Percentiles rank a stretch among this genome's conserved stretches.
phyloP scores from a whole-genome alignment of 2,113 vertebrate species.

The Otus sunia region DNA sequence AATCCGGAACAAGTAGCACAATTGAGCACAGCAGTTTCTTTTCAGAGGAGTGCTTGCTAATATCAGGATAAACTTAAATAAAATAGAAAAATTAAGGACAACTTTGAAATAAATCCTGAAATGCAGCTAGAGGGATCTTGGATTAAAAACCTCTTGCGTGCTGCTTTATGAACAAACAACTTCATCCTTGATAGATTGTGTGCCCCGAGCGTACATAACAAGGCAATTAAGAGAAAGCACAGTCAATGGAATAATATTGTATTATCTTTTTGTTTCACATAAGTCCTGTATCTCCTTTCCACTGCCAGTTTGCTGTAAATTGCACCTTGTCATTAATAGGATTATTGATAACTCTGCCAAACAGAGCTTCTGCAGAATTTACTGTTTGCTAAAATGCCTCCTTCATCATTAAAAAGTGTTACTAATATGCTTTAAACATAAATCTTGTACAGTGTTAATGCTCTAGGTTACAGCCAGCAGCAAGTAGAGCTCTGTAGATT shows the following conservation, averaged over 20 bases:
- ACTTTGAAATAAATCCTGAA: slow-evolving; percentile 51
- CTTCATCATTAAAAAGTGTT: background rate
- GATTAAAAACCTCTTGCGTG: slow-evolving; percentile 49
- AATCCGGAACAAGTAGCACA: background rate
- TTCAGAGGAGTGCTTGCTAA: background rate
- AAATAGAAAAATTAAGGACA: slow-evolving; percentile 28
- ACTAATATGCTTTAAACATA: slow-evolving; percentile 28
- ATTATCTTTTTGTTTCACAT: slow-evolving; percentile 59
- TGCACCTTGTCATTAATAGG: slow-evolving; percentile 61
- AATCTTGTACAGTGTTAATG: background rate
- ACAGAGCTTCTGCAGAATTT: slow-evolving; percentile 23
- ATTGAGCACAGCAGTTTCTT: slow-evolving; percentile 7
- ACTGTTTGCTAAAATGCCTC: slow-evolving; percentile 17
- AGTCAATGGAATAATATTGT: slow-evolving; percentile 37
- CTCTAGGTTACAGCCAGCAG: background rate
- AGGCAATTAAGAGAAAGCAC: slow-evolving; percentile 54
- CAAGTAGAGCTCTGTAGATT: background rate
- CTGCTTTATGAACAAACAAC: slow-evolving; percentile 43
- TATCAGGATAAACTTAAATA: slow-evolving; percentile 30
- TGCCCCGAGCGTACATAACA: slow-evolving; percentile 38
- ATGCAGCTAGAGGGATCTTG: slow-evolving; percentile 36
- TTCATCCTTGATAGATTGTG: slow-evolving; percentile 30
- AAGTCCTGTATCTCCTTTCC: slow-evolving; percentile 46
- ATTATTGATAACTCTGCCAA: slow-evolving; percentile 55
- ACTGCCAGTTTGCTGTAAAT: slow-evolving; percentile 47